Base-by-base conservation (phyloP, 2,888 invertebrate genomes). In the Lepidonotus clava region DNA sequence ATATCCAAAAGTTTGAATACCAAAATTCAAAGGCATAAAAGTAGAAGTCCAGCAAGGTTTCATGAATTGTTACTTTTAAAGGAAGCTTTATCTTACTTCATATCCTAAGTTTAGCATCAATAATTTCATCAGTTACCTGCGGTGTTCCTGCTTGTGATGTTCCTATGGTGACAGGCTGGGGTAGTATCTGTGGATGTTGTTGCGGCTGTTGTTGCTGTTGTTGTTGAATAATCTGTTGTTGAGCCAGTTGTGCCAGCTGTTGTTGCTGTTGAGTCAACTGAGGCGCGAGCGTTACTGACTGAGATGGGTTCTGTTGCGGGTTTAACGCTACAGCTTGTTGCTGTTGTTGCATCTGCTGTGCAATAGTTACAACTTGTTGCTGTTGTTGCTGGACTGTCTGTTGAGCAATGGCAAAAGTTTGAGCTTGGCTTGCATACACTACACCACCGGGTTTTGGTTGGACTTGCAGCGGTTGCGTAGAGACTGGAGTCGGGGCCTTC, bases 181-280 rank as follows among this genome's bases (percentile, higher is more conserved):
- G 51, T n/a, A 66, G 38, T 28, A 66, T 21, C 84, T 53, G 83
- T 14, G 66, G 84, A 28, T 40, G 61, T 32, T 89, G 89, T 24
- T 89, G 87, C 11, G 87, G 88, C 56, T 87, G 87, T 77, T 87
- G 87, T 41, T 84, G 87, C 46, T 83, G 80, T 28, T 80, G 84
- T 4, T 84, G 61, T 21, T 83, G 61, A 28, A 21, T 5, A n/a
- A 34, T n/a, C 66, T 84, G 84, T 24, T 84, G 84, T n/a, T 40
- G 53, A 14, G 40, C 66, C 21, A 41, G 84, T 38, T 84, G 84
- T 2, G 67, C 56, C 36, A 84, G 32, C 67, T 84, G 84, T 56
- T 83, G 83, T 56, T 83, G 83, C 32, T n/a, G 28, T 24, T 11
- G 18, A 18, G 46, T n/a, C 6, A 51, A 28, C 18, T 34, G 32